A percentile compares a stretch with the other conserved stretches of the same genome.
phyloP scores from a whole-genome alignment of 2,797 vertebrate species.

The Bradypodion pumilum region DNA sequence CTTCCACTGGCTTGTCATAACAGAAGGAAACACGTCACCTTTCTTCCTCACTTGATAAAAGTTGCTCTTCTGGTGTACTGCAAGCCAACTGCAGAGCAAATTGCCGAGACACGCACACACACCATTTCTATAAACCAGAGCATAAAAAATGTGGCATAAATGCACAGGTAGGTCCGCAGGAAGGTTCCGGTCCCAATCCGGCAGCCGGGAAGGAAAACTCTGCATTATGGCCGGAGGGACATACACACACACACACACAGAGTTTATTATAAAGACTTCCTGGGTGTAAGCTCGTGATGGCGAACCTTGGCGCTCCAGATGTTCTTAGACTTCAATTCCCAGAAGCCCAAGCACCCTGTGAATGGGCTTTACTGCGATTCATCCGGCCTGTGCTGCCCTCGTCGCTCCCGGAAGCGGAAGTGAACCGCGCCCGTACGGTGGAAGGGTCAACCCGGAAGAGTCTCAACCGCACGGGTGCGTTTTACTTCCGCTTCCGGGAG shows the following conservation, averaged over 20 bases:
- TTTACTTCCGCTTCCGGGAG: too few species aligned
- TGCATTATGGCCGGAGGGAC: background rate
- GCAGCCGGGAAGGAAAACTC: background rate
- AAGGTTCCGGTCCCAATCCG: background rate
- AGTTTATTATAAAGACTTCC: conserved; percentile 30
- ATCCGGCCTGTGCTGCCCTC: too few species aligned
- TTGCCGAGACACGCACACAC: too few species aligned
- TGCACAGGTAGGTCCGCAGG: background rate
- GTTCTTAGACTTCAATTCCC: too few species aligned
- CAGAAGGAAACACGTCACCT: background rate
- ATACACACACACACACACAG: too few species aligned
- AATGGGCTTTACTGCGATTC: too few species aligned
- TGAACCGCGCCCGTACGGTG: too few species aligned
- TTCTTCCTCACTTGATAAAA: background rate
- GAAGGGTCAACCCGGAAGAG: too few species aligned
- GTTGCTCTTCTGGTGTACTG: background rate
- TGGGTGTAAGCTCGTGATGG: conserved; percentile 15
- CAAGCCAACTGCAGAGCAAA: background rate
- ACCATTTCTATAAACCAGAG: background rate
- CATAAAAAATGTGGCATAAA: background rate
- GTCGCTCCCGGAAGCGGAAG: too few species aligned
- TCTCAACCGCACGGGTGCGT: too few species aligned
- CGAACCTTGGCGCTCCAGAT: too few species aligned
- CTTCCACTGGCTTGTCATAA: background rate
- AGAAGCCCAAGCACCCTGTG: too few species aligned